phyloP scores from a whole-genome alignment of 2,888 invertebrate genomes.

The Scaptomyza polygonia region DNA sequence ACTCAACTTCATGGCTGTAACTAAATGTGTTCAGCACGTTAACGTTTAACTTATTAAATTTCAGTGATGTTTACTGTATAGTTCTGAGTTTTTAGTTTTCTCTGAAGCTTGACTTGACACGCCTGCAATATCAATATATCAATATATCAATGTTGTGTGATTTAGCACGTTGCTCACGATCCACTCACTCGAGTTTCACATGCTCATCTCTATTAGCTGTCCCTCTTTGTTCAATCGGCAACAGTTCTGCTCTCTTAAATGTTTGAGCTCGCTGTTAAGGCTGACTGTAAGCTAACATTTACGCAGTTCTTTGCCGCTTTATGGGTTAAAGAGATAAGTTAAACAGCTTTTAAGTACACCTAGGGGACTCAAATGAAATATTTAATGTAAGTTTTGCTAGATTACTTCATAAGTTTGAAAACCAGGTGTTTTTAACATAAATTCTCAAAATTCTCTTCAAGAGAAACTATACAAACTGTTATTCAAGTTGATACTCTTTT shows the following conservation, averaged over 20 bases:
- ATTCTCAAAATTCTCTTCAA: slow-evolving; percentile 18
- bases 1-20: not conserved
- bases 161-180: slow-evolving; percentile 18
- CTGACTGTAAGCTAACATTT: slow-evolving; percentile 44
- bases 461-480: slow-evolving; percentile 24
- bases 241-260: slow-evolving; percentile 36
- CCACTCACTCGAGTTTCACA: slow-evolving; percentile 11
- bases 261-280: slow-evolving; percentile 46
- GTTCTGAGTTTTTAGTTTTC: not conserved
- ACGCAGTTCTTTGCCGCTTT: not conserved
- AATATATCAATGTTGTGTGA: no score
- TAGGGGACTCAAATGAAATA: not conserved
- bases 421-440: not conserved
- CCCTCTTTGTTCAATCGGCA: slow-evolving; percentile 13
- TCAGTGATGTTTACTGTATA: not conserved
- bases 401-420: not conserved
- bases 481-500: slow-evolving; percentile 12
- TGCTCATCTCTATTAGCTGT: slow-evolving; percentile 34
- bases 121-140: not conserved
- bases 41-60: not conserved
- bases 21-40: not conserved
- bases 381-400: not conserved
- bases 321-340: not conserved
- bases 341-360: slow-evolving; percentile 1
- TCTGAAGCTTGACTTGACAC: not conserved